Conservation (phyloP, 2,888 invertebrate genomes). For the Mythimna pallens region DNA sequence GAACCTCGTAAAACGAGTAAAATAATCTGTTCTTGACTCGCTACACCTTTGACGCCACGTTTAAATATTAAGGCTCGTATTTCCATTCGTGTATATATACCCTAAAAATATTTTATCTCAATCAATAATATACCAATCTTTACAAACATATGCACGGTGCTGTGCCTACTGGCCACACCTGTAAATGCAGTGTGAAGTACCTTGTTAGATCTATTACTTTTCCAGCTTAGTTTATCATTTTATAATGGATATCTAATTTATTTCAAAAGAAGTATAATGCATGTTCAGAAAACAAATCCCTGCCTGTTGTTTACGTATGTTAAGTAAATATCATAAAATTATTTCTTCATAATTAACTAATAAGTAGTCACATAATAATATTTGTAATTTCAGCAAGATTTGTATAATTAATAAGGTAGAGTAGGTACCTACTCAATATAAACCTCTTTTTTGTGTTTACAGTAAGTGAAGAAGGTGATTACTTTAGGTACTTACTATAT, state of each 20-base stretch:
- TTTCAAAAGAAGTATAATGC: neutral
- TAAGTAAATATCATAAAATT: neutral
- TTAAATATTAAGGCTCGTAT: neutral
- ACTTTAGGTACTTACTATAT: neutral
- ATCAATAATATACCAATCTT: neutral
- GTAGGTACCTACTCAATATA: neutral
- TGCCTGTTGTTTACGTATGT: neutral
- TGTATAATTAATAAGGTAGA: neutral
- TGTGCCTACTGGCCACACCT: neutral
- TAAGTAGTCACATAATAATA: neutral
- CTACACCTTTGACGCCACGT: neutral
- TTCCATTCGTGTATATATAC: neutral
- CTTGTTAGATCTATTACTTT: neutral
- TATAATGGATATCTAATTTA: neutral
- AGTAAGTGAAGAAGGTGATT: neutral
- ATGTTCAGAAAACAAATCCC: neutral
- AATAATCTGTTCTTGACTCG: neutral
- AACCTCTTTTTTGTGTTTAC: neutral
- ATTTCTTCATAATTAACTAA: neutral
- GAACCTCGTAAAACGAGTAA: neutral
- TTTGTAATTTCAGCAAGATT: constrained; percentile 7
- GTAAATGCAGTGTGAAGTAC: neutral
- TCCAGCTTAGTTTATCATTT: neutral
- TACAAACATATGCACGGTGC: neutral
- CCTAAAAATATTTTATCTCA: neutral